Evolutionary conservation across 2,888 invertebrate genomes (phyloP), one percentile per base, ranked within the genome.

Genomic region (Archips xylosteana): DNA sequence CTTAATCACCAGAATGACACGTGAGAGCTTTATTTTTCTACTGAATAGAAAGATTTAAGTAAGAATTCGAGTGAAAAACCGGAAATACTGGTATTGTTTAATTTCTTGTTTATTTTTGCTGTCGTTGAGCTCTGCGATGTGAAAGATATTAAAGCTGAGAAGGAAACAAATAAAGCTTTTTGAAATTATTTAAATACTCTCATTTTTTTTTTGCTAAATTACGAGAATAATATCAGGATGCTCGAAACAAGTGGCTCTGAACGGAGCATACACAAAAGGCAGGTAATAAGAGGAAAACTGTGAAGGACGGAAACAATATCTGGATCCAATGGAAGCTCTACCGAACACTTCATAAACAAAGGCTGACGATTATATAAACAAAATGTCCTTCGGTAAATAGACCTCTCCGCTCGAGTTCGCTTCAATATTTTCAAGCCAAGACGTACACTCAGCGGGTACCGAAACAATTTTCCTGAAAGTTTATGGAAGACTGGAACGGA

Each of bases 281-380:
- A 73, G 68, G 68, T 72, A 71, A 49, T 62, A 72, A 67, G 47
- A 45, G 49, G n/a, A 63, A 68, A 68, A 63, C 49, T 34, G 70
- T 23, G 59, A 45, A 72, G n/a, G 62, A 62, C 57, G 73, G 59
- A 64, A 69, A 73, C 67, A 68, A 73, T 73, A 73, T 63, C 68
- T 59, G 65, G 36, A 59, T 59, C 36, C 62, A 62, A 62, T 68
- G 57, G 60, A 73, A 73, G 68, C 70, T 73, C 39, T 49, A 65
- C 36, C 12, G 68, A 49, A 63, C 73, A 69, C 68, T 73, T 73
- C 68, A 73, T 73, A 73, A 73, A 73, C 73, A 73, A 73, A 49
- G 59, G 63, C 42, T 63, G 63, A 60, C 73, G 63, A 73, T 73
- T 73, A 71, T 68, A 62, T 61, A 39, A 63, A 66, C 66, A 42